phyloP scores from a whole-genome alignment of 2,113 vertebrate species.

The Aptenodytes patagonicus region DNA sequence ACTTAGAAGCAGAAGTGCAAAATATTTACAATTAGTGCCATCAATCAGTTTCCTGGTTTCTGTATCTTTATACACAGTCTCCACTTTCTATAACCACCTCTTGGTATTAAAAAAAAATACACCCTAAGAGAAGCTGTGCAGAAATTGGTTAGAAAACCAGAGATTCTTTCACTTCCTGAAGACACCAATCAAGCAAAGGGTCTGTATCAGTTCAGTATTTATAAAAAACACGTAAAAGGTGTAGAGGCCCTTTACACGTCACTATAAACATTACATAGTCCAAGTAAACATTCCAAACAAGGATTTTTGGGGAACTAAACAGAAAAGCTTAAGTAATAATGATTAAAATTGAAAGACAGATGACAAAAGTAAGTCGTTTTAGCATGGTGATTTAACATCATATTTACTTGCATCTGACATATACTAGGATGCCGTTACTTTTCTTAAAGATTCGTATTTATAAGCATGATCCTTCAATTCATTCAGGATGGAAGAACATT shows the following conservation, averaged over 20 bases:
- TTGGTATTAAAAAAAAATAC: background rate
- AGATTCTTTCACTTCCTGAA: background rate
- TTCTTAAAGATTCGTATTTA: background rate
- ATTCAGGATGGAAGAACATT: background rate
- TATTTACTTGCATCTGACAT: background rate
- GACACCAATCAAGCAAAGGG: background rate
- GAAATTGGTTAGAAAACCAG: background rate
- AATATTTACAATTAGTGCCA: background rate
- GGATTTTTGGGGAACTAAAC: background rate
- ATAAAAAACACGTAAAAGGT: background rate
- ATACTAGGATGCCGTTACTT: background rate
- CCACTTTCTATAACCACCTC: background rate
- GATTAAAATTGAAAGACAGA: background rate
- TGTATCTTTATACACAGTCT: background rate
- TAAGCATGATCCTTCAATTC: background rate
- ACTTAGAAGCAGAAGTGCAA: background rate
- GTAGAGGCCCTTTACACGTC: background rate
- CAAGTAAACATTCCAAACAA: background rate
- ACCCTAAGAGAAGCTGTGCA: background rate
- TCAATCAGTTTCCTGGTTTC: background rate
- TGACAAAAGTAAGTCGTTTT: background rate
- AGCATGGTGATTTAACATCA: background rate
- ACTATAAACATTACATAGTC: background rate
- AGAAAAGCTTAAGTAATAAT: background rate
- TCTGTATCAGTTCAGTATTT: background rate